These are phyloP conservation scores for Agrochola lota DNA, from an alignment of 2,888 invertebrate species.

Conservation along the genomic window DNA sequence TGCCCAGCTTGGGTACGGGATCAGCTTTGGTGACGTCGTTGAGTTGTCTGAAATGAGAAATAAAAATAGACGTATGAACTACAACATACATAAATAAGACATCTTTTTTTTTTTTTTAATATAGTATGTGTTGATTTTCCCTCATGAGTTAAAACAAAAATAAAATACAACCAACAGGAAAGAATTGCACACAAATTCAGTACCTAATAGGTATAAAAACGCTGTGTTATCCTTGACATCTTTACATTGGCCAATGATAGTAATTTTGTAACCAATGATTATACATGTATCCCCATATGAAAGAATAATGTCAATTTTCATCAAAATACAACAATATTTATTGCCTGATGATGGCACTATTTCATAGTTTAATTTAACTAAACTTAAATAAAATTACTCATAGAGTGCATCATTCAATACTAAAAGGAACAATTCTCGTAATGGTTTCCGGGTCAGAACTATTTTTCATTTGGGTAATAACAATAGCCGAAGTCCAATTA, in stretches of 20 bases:
- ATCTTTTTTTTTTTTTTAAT: not conserved
- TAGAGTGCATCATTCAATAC: not conserved
- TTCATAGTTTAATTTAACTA: not conserved
- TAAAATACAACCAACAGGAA: not conserved
- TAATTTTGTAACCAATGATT: conserved; percentile 26
- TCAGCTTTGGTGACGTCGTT: conserved; percentile 92
- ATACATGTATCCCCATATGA: conserved; percentile 11
- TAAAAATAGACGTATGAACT: not conserved
- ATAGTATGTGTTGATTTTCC: not conserved
- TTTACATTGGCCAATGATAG: conserved; percentile 15
- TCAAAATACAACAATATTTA: conserved; percentile 5
- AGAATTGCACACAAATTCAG: conserved; percentile 6
- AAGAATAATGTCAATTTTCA: conserved; percentile 13
- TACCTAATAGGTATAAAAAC: not conserved
- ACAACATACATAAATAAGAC: not conserved
- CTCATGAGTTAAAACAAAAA: not conserved
- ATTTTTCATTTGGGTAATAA: conserved; percentile 16
- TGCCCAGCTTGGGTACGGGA: conserved; percentile 95
- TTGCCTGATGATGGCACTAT: not conserved
- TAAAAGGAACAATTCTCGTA: conserved; percentile 6
- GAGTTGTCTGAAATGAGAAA: conserved; percentile 90
- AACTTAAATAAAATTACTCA: not conserved
- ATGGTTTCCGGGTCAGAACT: conserved; percentile 14
- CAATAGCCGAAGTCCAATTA: not conserved
- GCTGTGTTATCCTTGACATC: conserved; percentile 37